These are phyloP conservation scores for Pandemis heparana DNA, from an alignment of 2,888 invertebrate genomes.

Conservation along the genomic window DNA sequence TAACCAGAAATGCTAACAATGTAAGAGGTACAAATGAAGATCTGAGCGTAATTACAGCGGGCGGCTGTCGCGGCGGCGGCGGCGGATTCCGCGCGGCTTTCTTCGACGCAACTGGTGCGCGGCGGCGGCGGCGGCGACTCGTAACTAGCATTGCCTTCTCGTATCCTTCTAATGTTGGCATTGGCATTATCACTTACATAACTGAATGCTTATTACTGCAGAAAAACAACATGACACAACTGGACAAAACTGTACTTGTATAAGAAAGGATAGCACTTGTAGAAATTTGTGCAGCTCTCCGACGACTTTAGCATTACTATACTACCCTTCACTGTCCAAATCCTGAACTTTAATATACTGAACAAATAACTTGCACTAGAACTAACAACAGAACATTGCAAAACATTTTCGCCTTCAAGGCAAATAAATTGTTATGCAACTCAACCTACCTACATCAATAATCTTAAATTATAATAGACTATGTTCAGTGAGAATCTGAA, in stretches of 20 bases:
- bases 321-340: not conserved
- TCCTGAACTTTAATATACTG: not conserved
- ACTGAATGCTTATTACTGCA: too few relatives aligned
- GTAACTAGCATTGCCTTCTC: too few relatives aligned
- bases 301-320: too few relatives aligned
- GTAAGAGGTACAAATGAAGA: not conserved
- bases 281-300: too few relatives aligned
- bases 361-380: not conserved
- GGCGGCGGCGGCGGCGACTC: slow-evolving; percentile 50
- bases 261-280: too few relatives aligned
- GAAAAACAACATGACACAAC: too few relatives aligned
- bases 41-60: not conserved
- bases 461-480: not conserved
- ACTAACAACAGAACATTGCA: not conserved
- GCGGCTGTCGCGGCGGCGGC: not conserved
- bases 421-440: not conserved
- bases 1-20: not conserved
- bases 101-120: slow-evolving; percentile 72
- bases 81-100: slow-evolving; percentile 65
- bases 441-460: not conserved
- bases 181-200: not conserved
- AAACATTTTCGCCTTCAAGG: not conserved
- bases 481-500: too few relatives aligned
- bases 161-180: not conserved
- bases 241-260: too few relatives aligned